Percentiles rank a stretch among this genome's conserved stretches.
These are phyloP conservation scores for Hydraecia micacea DNA, from an alignment of 2,888 invertebrate species.

Conservation along the genomic window DNA sequence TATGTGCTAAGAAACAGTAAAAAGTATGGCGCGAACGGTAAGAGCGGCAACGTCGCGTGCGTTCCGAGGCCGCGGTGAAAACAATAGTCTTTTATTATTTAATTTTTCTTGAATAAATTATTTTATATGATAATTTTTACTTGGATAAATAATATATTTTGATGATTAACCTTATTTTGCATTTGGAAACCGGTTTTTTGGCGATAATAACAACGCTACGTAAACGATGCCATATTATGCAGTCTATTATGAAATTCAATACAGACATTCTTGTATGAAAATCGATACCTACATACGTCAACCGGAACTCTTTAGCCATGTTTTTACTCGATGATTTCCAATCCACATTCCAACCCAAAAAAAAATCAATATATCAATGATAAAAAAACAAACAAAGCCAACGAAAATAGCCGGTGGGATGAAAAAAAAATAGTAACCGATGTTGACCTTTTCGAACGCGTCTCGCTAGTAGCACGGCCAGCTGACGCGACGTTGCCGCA, in stretches of 20 bases:
- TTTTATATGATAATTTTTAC: constrained; percentile 62
- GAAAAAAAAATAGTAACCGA: constrained; percentile 87
- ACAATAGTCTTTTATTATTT: constrained; percentile 83
- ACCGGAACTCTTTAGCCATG: constrained; percentile 40
- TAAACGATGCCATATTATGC: constrained; percentile 41
- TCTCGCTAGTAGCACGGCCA: constrained; percentile 87
- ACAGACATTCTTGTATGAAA: constrained; percentile 53
- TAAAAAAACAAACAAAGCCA: constrained; percentile 80
- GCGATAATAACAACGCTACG: constrained; percentile 42
- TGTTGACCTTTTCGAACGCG: constrained; percentile 89
- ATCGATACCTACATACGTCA: constrained; percentile 58
- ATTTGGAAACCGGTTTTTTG: constrained; percentile 34
- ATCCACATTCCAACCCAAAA: constrained; percentile 62
- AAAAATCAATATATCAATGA: constrained; percentile 75
- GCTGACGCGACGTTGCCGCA: constrained; percentile 90
- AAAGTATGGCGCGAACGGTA: constrained; percentile 90
- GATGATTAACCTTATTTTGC: constrained; percentile 49
- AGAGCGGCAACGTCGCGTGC: constrained; percentile 87
- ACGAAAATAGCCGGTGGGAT: constrained; percentile 84
- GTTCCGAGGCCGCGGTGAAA: constrained; percentile 86
- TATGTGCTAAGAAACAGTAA: constrained; percentile 91
- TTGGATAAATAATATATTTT: constrained; percentile 52
- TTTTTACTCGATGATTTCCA: constrained; percentile 55
- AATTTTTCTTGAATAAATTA: constrained; percentile 78
- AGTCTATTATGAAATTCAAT: constrained; percentile 55